Evolutionary conservation across 2,888 invertebrate genomes (phyloP).

Genomic region (Crossocerus cetratus): DNA sequence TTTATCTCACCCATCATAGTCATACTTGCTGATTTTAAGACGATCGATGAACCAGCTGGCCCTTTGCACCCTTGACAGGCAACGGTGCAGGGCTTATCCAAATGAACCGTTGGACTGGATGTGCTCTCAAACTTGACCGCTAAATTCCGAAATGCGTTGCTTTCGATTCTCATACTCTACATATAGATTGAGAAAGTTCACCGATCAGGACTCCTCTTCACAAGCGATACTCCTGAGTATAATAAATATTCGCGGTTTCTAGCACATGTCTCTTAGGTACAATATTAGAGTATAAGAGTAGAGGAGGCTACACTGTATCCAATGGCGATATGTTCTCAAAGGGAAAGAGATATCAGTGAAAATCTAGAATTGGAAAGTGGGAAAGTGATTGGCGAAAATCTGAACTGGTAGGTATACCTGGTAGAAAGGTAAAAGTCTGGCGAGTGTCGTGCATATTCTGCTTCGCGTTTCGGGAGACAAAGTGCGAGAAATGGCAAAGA

Average conservation of each 20-base stretch:
- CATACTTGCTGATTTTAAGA: not conserved
- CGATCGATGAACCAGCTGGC: not conserved
- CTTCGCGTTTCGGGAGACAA: constrained; percentile 35
- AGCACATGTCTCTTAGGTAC: constrained; percentile 1
- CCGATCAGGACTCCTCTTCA: constrained; percentile 28
- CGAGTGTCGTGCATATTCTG: constrained; percentile 32
- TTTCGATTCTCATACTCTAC: constrained; percentile 43
- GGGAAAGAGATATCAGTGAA: no score
- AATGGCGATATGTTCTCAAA: no score
- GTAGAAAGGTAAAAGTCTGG: constrained; percentile 14
- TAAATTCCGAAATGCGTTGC: constrained; percentile 52
- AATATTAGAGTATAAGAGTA: no score
- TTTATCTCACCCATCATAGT: constrained; percentile 4
- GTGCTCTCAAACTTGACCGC: constrained; percentile 49
- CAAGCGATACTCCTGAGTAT: constrained; percentile 41
- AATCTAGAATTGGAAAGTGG: no score
- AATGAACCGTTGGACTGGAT: constrained; percentile 13
- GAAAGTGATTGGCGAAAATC: constrained; percentile 9
- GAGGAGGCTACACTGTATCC: no score
- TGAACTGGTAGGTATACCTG: constrained; percentile 41
- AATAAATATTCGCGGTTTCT: constrained; percentile 34
- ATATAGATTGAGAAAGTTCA: constrained; percentile 47
- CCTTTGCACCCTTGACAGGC: constrained; percentile 25
- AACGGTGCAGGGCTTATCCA: constrained; percentile 16
- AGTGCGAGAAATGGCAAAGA: constrained; percentile 33